Evolutionary conservation across 2,113 vertebrate species (phyloP), one percentile per base, ranked within the genome.

Genomic region (Rhipidura dahli): DNA sequence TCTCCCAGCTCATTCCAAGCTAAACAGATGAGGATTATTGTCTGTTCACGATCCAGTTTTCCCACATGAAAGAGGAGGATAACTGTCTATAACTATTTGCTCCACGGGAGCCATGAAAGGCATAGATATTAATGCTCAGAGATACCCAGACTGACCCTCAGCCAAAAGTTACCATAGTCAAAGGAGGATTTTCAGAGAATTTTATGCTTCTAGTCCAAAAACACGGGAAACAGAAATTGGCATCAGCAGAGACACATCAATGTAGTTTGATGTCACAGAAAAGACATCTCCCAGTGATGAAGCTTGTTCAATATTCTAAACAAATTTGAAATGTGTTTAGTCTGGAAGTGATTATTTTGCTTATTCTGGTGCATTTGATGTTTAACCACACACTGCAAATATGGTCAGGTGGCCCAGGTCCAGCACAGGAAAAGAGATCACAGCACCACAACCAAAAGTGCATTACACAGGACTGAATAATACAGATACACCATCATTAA

Each of bases 331-430:
- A 49, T 5, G 28, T 90, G 86, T 96, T 97, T 96, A 92, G 93
- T 96, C 96, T 97, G 94, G 72, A 87, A 96, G 66, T 26, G 56
- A 92, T 93, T 94, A 64, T 83, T 89, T 90, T 92, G 85, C 76
- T 94, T 94, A 88, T 88, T 80, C 4, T 9, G 85, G 64, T 73
- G 65, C 63, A 90, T 96, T 85, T 96, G 87, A 88, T 90, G 51
- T 84, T 92, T 89, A 91, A 85, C 71, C 83, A 59, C 72, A 71
- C 57, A 39, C 47, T 47, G 51, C 40, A 94, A 71, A 71, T 71
- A 35, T 5, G 57, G 89, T n/a, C 56, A 87, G 35, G 59, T 91
- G 87, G 86, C 64, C 23, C 47, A 23, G 40, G 40, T 92, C 90
- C 94, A 92, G 45, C 1, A 2, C 44, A 93, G 56, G 72, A 78